Evolutionary conservation across 1,140 invertebrate species (phyloP).

Genomic region (Planococcus citri): DNA sequence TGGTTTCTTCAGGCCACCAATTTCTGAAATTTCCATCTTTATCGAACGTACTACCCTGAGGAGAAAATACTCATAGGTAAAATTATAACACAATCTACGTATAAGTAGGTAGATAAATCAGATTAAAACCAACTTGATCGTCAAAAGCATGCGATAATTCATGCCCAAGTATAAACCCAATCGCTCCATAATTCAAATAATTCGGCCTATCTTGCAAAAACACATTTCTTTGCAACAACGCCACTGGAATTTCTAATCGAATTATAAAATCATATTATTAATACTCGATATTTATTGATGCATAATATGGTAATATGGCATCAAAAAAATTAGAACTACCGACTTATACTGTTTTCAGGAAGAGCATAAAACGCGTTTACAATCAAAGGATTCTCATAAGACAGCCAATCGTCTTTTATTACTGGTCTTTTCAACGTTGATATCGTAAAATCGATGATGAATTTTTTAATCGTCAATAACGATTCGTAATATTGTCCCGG

Average conservation of each 20-base stretch:
- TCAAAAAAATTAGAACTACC: not conserved
- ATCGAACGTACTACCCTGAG: conserved; percentile 72
- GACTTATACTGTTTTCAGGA: not conserved
- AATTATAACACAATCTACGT: too few species aligned
- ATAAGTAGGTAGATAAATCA: not conserved
- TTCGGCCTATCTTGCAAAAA: conserved; percentile 49
- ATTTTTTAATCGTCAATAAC: not conserved
- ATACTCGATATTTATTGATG: not conserved
- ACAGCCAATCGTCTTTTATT: not conserved
- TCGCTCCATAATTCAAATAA: conserved; percentile 63
- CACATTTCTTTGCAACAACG: conserved; percentile 34
- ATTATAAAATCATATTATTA: not conserved
- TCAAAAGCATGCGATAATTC: conserved; percentile 79
- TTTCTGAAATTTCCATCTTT: conserved; percentile 71
- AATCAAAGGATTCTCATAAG: not conserved
- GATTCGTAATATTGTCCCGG: not conserved
- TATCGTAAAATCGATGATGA: not conserved
- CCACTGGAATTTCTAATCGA: not conserved
- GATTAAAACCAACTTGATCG: conserved; percentile 34
- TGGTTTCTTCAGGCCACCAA: conserved; percentile 70
- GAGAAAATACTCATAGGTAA: not conserved
- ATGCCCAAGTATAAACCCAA: conserved; percentile 82
- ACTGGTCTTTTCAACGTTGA: not conserved
- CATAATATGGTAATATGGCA: not conserved
- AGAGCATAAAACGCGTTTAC: not conserved